Evolutionary conservation across 1,140 invertebrate species (phyloP).

Genomic region (Drosophila sproati): DNA sequence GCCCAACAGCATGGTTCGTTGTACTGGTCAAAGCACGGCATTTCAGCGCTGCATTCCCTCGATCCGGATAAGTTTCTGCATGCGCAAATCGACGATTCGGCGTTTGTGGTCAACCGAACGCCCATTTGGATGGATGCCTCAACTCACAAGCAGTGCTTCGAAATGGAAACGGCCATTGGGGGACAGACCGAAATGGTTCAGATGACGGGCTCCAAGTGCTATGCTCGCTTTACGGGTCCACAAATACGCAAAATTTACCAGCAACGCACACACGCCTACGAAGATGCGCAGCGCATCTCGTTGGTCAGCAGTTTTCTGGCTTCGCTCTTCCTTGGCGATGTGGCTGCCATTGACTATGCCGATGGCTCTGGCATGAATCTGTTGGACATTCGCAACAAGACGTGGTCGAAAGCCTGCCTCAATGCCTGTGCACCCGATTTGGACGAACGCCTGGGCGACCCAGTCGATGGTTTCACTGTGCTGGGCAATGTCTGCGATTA

Average conservation of each 20-base stretch:
- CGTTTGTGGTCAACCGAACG: conserved; percentile 92
- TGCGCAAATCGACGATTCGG: conserved; percentile 90
- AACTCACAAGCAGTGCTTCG: conserved; percentile 91
- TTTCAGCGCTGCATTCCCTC: conserved; percentile 88
- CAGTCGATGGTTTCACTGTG: conserved; percentile 89
- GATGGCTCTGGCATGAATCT: conserved; percentile 99
- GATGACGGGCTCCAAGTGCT: conserved; percentile 96
- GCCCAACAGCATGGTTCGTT: conserved; percentile 99
- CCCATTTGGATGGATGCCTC: conserved; percentile 99
- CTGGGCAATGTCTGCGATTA: conserved; percentile 91
- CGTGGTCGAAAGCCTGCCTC: conserved; percentile 91
- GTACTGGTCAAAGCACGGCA: conserved; percentile 94
- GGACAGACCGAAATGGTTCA: conserved; percentile 92
- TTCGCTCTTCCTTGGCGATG: conserved; percentile 94
- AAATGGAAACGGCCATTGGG: conserved; percentile 92
- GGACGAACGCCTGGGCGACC: conserved; percentile 88
- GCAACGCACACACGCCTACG: conserved; percentile 90
- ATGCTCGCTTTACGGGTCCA: conserved; percentile 96
- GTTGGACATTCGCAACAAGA: conserved; percentile 92
- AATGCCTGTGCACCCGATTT: conserved; percentile 91
- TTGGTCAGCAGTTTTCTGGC: conserved; percentile 96
- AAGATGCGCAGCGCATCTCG: conserved; percentile 95
- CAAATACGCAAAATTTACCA: conserved; percentile 96
- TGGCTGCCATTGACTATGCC: conserved; percentile 95
- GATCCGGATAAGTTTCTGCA: conserved; percentile 92